Evolutionary conservation across 2,113 vertebrate species (phyloP), one percentile per base, ranked within the genome.

Genomic region (Serranochromis macrocephalus): DNA sequence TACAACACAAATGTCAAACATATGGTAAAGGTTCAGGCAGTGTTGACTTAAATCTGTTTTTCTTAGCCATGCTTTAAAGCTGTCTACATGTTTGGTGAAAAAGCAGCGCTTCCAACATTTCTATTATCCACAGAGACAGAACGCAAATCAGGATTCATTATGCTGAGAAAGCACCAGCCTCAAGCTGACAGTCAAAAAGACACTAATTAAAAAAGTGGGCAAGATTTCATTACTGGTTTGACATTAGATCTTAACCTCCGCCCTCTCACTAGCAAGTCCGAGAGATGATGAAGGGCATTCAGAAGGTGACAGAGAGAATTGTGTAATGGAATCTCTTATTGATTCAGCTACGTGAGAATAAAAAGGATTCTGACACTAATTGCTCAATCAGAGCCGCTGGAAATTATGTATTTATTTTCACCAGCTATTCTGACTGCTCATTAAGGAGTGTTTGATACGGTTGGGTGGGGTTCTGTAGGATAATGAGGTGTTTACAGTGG

Each of bases 341-440:
- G 92, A 91, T 93, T 86, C 71, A 84, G 14, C 83, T 66, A 88
- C 9, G n/a, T 83, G n/a, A 85, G 26, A 73, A 91, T 85, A 53
- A 66, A 83, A 84, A 79, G 79, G 26, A 88, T 63, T 81, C 57
- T 88, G 88, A 93, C 87, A 82, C 83, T 93, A 93, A 94, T 94
- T 94, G 89, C 87, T 92, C 88, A 89, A 90, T 93, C 83, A 93
- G 71, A 88, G 85, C 71, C 8, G 36, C 31, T 93, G 89, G 86
- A 91, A 89, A 89, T 92, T 36, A 87, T 83, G 91, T 85, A 29
- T 92, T 92, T 92, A 87, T 93, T 91, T 90, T 83, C 90, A 42
- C 83, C 7, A 17, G 84, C 86, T 54, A 4, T 84, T 66, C 80
- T 84, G 87, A 83, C 66, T 71, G 93, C 92, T 94, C 90, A 92